Conservation (phyloP, 1,140 invertebrate species). For the Papilio polyxenes region DNA sequence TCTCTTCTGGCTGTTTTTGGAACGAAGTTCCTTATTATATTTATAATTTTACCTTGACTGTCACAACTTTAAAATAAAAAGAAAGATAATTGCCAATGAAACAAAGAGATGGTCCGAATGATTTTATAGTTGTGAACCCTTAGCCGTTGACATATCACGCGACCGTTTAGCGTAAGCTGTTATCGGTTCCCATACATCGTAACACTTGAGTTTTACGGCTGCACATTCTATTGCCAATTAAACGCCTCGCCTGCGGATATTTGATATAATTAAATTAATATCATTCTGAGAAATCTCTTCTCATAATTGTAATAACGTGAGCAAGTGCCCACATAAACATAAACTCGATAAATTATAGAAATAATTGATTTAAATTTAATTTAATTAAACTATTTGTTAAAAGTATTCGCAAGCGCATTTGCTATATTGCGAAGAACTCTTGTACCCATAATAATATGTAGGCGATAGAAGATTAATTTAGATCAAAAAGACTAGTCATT, state of each 20-base stretch:
- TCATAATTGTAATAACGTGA: slow-evolving; percentile 26
- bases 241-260: slow-evolving; percentile 35
- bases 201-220: slow-evolving; percentile 26
- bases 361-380: neutral
- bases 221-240: slow-evolving; percentile 33
- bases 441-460: too few species aligned
- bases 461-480: too few species aligned
- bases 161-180: slow-evolving; percentile 31
- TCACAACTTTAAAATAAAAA: neutral
- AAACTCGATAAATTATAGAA: neutral
- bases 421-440: too few species aligned
- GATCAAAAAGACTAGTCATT: too few species aligned
- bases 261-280: slow-evolving; percentile 29
- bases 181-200: slow-evolving; percentile 37
- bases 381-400: neutral
- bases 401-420: too few species aligned
- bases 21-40: too few species aligned
- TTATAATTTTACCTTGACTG: slow-evolving; percentile 16
- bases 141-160: slow-evolving; percentile 35
- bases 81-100: slow-evolving; percentile 21
- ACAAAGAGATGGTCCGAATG: slow-evolving; percentile 34
- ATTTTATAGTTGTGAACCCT: slow-evolving; percentile 6
- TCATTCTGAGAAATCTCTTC: slow-evolving; percentile 23
- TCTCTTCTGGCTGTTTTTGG: neutral
- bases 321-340: neutral